Conservation (phyloP, 2,797 vertebrate genomes). For the Morus bassanus region DNA sequence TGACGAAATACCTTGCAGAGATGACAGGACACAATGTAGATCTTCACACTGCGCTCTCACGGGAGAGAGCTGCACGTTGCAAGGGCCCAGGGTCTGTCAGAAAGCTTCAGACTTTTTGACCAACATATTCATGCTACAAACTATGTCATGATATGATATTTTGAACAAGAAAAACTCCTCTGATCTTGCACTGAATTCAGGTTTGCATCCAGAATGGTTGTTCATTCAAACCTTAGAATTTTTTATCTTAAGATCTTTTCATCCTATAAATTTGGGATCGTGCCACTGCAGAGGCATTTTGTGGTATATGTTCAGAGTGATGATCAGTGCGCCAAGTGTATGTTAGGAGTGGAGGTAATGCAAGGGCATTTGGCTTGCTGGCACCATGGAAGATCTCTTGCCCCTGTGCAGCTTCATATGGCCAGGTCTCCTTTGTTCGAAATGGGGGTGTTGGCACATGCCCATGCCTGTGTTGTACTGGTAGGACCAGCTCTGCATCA, state of each 20-base stretch:
- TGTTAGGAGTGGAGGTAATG: background rate
- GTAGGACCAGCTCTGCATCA: background rate
- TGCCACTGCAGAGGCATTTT: background rate
- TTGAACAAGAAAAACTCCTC: background rate
- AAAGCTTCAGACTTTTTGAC: background rate
- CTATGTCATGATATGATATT: background rate
- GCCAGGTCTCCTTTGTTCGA: background rate
- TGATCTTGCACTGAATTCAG: background rate
- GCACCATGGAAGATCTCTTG: background rate
- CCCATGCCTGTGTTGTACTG: background rate
- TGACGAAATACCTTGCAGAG: constrained; percentile 58
- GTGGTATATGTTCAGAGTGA: background rate
- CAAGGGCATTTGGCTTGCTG: background rate
- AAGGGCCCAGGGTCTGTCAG: background rate
- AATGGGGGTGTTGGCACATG: background rate
- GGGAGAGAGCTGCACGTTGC: background rate
- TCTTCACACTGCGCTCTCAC: background rate
- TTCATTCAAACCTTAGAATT: background rate
- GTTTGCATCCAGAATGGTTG: background rate
- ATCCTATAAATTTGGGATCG: background rate
- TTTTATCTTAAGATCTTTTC: background rate
- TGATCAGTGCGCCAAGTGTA: fast-evolving
- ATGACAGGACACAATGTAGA: background rate
- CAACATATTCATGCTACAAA: background rate
- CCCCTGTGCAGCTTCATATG: background rate